Conservation (phyloP, 37 sponge, comb jelly and placozoan species). For the Chondrilla cf. caribensis region DNA sequence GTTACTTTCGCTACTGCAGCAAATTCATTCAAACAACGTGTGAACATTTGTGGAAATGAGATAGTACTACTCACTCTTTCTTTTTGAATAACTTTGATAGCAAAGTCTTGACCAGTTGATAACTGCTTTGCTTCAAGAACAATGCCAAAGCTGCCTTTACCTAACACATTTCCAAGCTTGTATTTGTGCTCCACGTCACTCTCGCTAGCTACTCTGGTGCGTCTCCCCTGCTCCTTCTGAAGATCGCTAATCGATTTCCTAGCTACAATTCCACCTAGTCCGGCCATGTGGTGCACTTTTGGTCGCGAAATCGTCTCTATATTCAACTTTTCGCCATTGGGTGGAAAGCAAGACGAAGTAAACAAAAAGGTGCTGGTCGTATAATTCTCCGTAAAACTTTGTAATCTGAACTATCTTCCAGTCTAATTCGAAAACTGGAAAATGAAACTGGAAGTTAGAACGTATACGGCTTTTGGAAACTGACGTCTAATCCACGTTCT, state of each 20-base stretch:
- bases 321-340: background rate
- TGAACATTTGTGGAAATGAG: background rate
- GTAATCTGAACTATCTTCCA: too few species aligned
- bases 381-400: background rate
- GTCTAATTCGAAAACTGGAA: background rate
- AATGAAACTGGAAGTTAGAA: background rate
- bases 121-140: constrained; percentile 68
- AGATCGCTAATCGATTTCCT: background rate
- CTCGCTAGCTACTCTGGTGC: constrained; percentile 72
- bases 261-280: background rate
- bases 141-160: constrained; percentile 84
- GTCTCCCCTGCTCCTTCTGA: constrained; percentile 3
- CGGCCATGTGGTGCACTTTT: too few species aligned
- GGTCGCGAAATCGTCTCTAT: too few species aligned
- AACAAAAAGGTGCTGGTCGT: background rate
- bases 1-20: too few species aligned
- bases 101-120: constrained; percentile 49
- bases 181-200: constrained; percentile 59
- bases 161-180: constrained; percentile 63
- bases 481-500: background rate
- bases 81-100: constrained; percentile 89
- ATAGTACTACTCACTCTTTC: constrained; percentile 65
- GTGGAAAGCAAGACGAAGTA: background rate
- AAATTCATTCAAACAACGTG: background rate
- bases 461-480: background rate